These are phyloP conservation scores for Lophotriccus pileatus DNA, from an alignment of 2,797 vertebrate species.

Conservation along the genomic window DNA sequence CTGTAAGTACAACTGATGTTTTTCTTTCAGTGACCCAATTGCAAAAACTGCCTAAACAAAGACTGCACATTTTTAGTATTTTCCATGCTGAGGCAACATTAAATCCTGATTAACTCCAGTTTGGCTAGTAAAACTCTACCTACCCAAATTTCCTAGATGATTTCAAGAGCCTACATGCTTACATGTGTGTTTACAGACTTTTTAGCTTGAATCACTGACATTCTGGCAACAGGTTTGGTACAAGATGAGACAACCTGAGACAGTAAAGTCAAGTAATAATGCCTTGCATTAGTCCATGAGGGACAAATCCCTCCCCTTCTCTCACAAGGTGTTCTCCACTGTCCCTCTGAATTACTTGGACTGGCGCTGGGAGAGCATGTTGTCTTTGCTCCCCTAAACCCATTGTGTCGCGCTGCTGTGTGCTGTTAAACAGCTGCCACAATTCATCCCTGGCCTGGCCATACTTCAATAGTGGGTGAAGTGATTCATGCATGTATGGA, in stretches of 20 bases:
- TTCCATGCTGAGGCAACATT: neutral
- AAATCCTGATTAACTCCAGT: neutral
- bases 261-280: neutral
- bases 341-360: slow-evolving; percentile 25
- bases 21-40: neutral
- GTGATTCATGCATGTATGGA: slow-evolving; percentile 65
- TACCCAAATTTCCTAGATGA: neutral
- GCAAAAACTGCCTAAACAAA: neutral
- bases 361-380: slow-evolving; percentile 41
- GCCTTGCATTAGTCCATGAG: neutral
- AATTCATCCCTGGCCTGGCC: slow-evolving; percentile 49
- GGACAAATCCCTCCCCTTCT: neutral
- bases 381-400: slow-evolving; percentile 41
- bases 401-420: slow-evolving; percentile 45
- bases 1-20: neutral
- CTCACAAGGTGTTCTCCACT: slow-evolving; percentile 47
- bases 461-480: slow-evolving; percentile 66
- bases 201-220: neutral
- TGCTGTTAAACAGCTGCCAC: slow-evolving; percentile 67
- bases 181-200: neutral
- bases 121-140: neutral
- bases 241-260: neutral
- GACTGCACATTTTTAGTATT: neutral
- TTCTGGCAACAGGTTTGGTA: neutral
- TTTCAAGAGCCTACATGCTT: neutral